Percentiles rank a stretch among this genome's conserved stretches.
phyloP scores from a whole-genome alignment of 2,888 invertebrate species.

The Sisyra terminalis region DNA sequence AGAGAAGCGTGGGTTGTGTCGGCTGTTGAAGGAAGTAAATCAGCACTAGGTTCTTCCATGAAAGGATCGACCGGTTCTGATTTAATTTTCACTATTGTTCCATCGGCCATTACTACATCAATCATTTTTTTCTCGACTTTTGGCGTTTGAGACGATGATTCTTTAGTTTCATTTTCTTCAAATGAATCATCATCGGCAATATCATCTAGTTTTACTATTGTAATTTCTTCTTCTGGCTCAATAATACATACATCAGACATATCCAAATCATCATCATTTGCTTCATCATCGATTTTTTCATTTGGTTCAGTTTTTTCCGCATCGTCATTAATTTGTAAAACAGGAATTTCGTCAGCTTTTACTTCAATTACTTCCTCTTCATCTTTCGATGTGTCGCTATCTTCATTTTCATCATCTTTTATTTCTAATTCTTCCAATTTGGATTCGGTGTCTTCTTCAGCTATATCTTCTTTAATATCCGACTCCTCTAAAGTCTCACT shows the following conservation, averaged over 20 bases:
- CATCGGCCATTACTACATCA: slow-evolving; percentile 15
- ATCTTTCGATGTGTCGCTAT: slow-evolving; percentile 17
- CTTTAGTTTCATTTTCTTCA: slow-evolving; percentile 31
- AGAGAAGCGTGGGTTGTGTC: slow-evolving; percentile 39
- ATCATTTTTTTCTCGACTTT: slow-evolving; percentile 11
- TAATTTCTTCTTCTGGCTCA: slow-evolving; percentile 15
- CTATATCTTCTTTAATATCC: slow-evolving; percentile 19
- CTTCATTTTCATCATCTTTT: slow-evolving; percentile 18
- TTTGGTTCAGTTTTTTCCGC: slow-evolving; percentile 19
- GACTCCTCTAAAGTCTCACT: slow-evolving; percentile 19
- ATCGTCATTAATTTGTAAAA: slow-evolving; percentile 9
- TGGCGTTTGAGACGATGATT: background rate
- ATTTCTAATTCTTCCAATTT: slow-evolving; percentile 29
- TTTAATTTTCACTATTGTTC: slow-evolving; percentile 16
- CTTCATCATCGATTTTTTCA: slow-evolving; percentile 18
- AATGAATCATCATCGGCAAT: slow-evolving; percentile 31
- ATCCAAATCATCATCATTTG: slow-evolving; percentile 12
- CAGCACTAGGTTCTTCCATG: slow-evolving; percentile 17
- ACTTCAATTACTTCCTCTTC: slow-evolving; percentile 20
- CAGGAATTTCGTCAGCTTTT: slow-evolving; percentile 10
- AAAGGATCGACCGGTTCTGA: slow-evolving; percentile 45
- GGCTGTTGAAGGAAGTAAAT: slow-evolving; percentile 19
- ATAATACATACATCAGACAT: slow-evolving; percentile 10
- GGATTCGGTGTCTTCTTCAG: slow-evolving; percentile 22
- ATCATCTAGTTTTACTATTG: slow-evolving; percentile 3